Conservation (phyloP, 2,888 invertebrate species). For the Folsomia candida region DNA sequence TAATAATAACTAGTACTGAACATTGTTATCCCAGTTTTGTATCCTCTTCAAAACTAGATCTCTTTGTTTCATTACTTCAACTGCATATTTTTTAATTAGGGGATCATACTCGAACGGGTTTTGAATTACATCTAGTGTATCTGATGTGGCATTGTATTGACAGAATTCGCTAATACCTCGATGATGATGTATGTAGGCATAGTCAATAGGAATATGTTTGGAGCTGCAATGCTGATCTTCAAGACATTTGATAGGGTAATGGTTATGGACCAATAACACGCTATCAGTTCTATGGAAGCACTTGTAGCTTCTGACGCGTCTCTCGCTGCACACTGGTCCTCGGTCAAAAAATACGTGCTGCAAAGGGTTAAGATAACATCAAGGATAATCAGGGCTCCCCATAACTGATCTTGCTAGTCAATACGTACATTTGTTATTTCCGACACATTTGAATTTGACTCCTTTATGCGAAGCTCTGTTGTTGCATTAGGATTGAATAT, state of each 20-base stretch:
- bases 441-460: neutral
- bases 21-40: too few relatives aligned
- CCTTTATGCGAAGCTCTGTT: neutral
- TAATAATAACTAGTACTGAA: too few relatives aligned
- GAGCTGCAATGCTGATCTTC: neutral
- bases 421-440: neutral
- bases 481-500: neutral
- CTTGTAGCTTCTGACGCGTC: neutral
- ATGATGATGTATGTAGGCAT: slow-evolving; percentile 5
- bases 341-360: neutral
- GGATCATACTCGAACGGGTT: neutral
- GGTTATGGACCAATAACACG: neutral
- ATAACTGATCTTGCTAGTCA: too few relatives aligned
- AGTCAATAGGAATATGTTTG: neutral
- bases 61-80: neutral
- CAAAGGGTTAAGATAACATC: neutral
- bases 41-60: neutral
- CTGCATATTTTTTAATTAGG: neutral
- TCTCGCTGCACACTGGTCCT: neutral
- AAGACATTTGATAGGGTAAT: neutral
- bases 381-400: too few relatives aligned
- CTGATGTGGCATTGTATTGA: neutral
- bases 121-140: neutral
- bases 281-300: neutral
- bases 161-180: neutral